Conservation (phyloP, 2,797 vertebrate species). For the Arnoldichthys spilopterus region DNA sequence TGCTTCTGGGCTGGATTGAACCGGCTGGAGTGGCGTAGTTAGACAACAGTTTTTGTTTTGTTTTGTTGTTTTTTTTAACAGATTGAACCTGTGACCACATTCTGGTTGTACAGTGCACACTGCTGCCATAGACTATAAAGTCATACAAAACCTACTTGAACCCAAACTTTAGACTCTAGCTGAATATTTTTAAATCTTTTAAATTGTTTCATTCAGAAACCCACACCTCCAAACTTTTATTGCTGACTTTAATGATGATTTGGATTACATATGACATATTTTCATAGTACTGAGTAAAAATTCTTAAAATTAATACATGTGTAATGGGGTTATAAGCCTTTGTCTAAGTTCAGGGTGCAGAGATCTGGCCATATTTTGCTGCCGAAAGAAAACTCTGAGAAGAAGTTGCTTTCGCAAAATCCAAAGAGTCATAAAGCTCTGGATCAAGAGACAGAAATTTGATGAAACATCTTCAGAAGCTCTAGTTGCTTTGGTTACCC, state of each 20-base stretch:
- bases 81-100: neutral
- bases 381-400: neutral
- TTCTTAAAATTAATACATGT: neutral
- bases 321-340: no score
- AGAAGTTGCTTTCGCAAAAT: neutral
- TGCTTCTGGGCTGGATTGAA: neutral
- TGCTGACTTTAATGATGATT: neutral
- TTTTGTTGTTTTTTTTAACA: neutral
- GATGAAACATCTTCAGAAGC: neutral
- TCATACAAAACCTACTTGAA: no score
- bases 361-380: no score
- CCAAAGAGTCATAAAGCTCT: neutral
- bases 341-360: no score
- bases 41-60: neutral
- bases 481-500: neutral
- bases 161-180: neutral
- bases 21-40: neutral
- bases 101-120: neutral
- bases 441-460: neutral
- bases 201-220: neutral
- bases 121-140: neutral
- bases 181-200: no score
- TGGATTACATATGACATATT: neutral
- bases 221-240: neutral
- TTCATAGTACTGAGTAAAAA: neutral